phyloP scores from a whole-genome alignment of 2,888 invertebrate genomes.

The Chironomus riparius region DNA sequence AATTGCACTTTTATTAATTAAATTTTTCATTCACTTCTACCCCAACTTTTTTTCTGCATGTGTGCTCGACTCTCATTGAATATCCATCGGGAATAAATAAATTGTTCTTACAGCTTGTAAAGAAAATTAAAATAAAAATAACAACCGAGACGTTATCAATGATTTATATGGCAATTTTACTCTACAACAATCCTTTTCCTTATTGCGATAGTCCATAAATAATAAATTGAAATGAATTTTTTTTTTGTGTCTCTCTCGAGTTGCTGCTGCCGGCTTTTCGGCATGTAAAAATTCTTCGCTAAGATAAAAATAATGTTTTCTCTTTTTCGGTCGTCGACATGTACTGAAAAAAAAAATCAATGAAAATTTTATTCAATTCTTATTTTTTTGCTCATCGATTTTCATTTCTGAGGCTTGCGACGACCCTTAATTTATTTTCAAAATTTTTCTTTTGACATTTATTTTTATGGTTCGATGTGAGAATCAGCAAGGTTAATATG shows the following conservation, averaged over 20 bases:
- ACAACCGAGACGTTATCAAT: neutral
- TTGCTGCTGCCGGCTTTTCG: too few species aligned
- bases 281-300: too few species aligned
- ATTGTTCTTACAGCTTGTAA: neutral
- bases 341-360: too few species aligned
- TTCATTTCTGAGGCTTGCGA: too few species aligned
- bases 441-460: too few species aligned
- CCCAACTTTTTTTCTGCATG: neutral
- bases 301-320: neutral
- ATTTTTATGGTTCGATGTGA: too few species aligned
- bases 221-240: neutral
- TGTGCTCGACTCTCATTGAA: neutral
- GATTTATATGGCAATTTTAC: neutral
- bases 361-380: too few species aligned
- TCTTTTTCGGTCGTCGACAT: neutral
- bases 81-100: neutral
- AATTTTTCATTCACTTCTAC: neutral
- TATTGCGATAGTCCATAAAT: neutral
- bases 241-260: neutral
- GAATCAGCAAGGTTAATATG: too few species aligned
- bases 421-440: too few species aligned
- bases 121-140: neutral
- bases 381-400: too few species aligned
- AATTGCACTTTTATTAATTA: slow-evolving; percentile 3
- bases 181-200: neutral